Conservation (phyloP, 2,797 vertebrate genomes). For the Catostomus latipinnis region DNA sequence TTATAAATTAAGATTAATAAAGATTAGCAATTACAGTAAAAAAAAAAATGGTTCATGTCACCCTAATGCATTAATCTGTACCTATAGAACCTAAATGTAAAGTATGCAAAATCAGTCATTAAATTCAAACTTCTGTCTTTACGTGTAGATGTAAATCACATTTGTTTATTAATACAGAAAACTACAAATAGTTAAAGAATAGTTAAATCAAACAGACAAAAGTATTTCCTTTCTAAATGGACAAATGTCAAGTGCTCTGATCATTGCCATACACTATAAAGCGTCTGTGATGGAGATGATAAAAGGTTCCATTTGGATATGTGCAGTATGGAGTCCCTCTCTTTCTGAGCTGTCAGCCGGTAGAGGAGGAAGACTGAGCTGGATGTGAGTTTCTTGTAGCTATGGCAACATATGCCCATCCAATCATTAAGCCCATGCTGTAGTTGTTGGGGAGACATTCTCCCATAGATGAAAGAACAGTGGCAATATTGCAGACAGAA, state of each 20-base stretch:
- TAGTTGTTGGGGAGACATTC: constrained; percentile 84
- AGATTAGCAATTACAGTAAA: no score
- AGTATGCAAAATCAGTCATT: no score
- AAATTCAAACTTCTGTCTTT: no score
- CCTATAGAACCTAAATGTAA: no score
- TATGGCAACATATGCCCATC: constrained; percentile 81
- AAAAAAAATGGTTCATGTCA: no score
- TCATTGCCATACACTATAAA: background rate
- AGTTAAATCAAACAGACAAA: background rate
- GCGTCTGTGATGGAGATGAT: constrained; percentile 6
- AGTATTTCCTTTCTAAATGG: background rate
- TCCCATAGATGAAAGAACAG: constrained; percentile 63
- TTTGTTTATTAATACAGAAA: background rate
- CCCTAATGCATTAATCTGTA: no score
- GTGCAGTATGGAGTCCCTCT: constrained; percentile 52
- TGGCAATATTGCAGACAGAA: constrained; percentile 64
- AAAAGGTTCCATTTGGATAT: constrained; percentile 11
- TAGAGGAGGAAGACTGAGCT: constrained; percentile 43
- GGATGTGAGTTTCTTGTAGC: constrained; percentile 80
- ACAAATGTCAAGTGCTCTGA: background rate
- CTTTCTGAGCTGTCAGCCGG: constrained; percentile 38
- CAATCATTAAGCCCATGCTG: constrained; percentile 78
- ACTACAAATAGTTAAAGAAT: background rate
- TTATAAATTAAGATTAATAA: no score
- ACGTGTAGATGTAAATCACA: no score